Base-by-base conservation (phyloP, 2,888 invertebrate genomes). In the Villa cingulata region DNA sequence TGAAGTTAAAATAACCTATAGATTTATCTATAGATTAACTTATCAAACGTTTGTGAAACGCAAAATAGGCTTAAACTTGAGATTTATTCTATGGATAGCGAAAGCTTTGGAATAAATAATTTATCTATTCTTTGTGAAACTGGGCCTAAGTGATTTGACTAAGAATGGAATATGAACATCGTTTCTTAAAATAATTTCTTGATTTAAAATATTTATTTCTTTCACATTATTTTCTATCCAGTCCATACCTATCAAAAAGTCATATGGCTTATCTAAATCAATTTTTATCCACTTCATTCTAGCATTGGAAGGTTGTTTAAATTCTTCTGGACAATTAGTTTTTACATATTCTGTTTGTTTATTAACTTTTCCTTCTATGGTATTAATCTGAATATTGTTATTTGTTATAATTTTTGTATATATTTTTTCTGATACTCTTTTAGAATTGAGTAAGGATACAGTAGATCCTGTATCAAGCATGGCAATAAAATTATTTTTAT, bases 191-290 rank as follows among this genome's bases (percentile, higher is more conserved):
- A 36, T 32, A 17, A 48, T 32, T 45, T 48, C 43, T 38, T 51
- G 18, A 9, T 45, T 43, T 37, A 29, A 10, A 14, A 51, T 43
- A n/a, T 43, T 38, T 20, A 51, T 50, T 39, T 20, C 12, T 37
- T 40, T 48, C 6, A 50, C 45, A 41, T 52, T 49, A 37, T 48
- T 50, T 16, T 41, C 16, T 12, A 49, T 38, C 49, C 50, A 52
- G 23, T 48, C 52, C 42, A 50, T 52, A 27, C 43, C 46, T 17
- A 51, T 37, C 27, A 51, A 38, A 14, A 48, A 38, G 38, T 51
- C 44, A 43, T 49, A 48, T 37, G 37, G 43, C 32, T 49, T 49
- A 16, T 50, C 43, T 38, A 52, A 44, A 15, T 43, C 45, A 17
- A 50, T 47, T 23, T 42, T 45, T 17, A 46, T 38, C 46, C 48